phyloP scores from a whole-genome alignment of 1,140 invertebrate species.

The Pinna nobilis region DNA sequence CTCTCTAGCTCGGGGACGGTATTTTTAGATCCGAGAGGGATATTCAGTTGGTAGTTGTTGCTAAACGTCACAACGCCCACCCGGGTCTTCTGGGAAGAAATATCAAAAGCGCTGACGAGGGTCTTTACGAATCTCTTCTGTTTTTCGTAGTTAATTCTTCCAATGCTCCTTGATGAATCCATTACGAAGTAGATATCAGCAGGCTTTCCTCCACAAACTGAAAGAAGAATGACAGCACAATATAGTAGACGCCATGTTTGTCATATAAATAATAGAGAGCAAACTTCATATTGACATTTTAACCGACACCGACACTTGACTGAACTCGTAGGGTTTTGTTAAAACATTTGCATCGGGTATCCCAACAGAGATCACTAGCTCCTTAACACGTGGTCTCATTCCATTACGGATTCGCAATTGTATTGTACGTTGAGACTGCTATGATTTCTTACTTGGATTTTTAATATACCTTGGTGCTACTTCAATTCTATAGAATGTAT shows the following conservation, averaged over 20 bases:
- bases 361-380: no score
- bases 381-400: no score
- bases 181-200: slow-evolving; percentile 65
- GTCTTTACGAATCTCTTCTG: slow-evolving; percentile 57
- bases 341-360: no score
- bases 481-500: no score
- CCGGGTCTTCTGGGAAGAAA: slow-evolving; percentile 47
- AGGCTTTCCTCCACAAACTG: slow-evolving; percentile 55
- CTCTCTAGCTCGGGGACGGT: slow-evolving; percentile 14
- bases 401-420: no score
- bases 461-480: no score
- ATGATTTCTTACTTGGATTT: no score
- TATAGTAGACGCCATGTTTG: neutral
- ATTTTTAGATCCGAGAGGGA: slow-evolving; percentile 46
- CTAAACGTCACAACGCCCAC: slow-evolving; percentile 61
- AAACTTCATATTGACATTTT: no score
- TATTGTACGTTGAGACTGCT: no score
- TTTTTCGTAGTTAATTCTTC: slow-evolving; percentile 50
- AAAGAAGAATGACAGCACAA: slow-evolving; percentile 9
- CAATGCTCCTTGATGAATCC: slow-evolving; percentile 58
- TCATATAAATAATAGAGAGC: no score
- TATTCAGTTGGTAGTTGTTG: slow-evolving; percentile 33
- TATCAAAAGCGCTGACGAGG: slow-evolving; percentile 55
- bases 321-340: no score
- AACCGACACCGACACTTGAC: no score